A percentile compares a stretch with the other conserved stretches of the same genome.
Evolutionary conservation across 1,140 invertebrate genomes (phyloP).

Genomic region (Polyergus mexicanus): DNA sequence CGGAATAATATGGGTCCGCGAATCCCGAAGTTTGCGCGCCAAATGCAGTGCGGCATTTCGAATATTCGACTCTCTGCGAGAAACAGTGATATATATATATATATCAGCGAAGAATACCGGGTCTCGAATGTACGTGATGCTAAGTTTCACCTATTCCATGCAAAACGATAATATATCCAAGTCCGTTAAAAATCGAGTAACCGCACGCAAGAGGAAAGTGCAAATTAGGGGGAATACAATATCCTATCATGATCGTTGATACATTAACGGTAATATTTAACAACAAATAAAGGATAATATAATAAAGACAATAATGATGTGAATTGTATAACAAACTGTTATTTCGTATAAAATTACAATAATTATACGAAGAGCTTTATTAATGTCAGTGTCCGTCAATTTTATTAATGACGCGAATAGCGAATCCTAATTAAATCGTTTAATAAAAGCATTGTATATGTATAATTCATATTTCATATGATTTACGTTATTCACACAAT

Average conservation of each 20-base stretch:
- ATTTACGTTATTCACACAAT: not conserved
- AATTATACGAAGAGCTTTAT: slow-evolving; percentile 21
- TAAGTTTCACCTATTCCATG: not conserved
- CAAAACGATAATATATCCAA: slow-evolving; percentile 11
- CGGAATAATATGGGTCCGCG: not conserved
- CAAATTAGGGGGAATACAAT: not conserved
- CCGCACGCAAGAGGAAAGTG: not conserved
- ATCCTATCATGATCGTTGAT: not conserved
- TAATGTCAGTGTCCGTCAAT: slow-evolving; percentile 15
- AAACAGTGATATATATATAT: not conserved
- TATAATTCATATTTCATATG: not conserved
- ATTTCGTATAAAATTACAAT: slow-evolving; percentile 36
- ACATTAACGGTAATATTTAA: slow-evolving; percentile 26
- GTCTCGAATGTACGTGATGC: not conserved
- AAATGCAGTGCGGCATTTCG: not conserved
- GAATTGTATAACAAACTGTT: slow-evolving; percentile 35
- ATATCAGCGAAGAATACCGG: not conserved
- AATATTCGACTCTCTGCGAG: slow-evolving; percentile 15
- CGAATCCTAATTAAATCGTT: slow-evolving; percentile 25
- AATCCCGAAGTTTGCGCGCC: slow-evolving; percentile 16
- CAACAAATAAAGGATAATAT: slow-evolving; percentile 22
- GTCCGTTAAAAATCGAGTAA: not conserved
- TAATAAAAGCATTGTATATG: slow-evolving; percentile 17
- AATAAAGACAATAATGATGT: slow-evolving; percentile 33
- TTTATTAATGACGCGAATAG: slow-evolving; percentile 25